phyloP scores from a whole-genome alignment of 2,113 vertebrate genomes.

The Rhinogobius similis region DNA sequence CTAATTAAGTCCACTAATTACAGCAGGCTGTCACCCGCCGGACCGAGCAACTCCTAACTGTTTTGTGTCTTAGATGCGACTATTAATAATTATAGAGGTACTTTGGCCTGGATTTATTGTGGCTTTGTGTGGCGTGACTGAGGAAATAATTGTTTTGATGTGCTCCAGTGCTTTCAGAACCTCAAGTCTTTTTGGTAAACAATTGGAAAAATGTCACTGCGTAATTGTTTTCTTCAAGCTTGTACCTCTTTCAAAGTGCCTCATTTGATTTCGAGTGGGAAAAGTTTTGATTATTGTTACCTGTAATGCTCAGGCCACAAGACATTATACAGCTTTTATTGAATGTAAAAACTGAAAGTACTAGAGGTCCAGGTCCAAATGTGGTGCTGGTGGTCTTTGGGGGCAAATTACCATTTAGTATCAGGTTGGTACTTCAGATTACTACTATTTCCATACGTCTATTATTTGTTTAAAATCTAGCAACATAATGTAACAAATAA shows the following conservation, averaged over 20 bases:
- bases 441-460: background rate
- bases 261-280: conserved; percentile 19
- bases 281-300: conserved; percentile 43
- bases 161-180: conserved; percentile 55
- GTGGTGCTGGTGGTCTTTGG: no score
- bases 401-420: background rate
- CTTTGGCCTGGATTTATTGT: conserved; percentile 57
- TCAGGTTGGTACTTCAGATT: background rate
- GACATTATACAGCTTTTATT: background rate
- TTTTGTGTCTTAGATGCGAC: conserved; percentile 54
- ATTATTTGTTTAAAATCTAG: no score
- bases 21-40: conserved; percentile 64
- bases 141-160: conserved; percentile 74
- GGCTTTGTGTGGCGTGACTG: conserved; percentile 61
- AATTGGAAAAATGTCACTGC: conserved; percentile 31
- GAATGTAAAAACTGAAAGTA: background rate
- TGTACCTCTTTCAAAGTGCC: conserved; percentile 32
- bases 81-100: conserved; percentile 66
- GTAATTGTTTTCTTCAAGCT: conserved; percentile 48
- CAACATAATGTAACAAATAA: no score
- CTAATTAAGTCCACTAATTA: conserved; percentile 80
- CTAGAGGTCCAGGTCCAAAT: background rate
- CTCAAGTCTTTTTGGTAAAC: conserved; percentile 49
- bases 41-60: conserved; percentile 46
- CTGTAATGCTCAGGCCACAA: background rate